phyloP scores from a whole-genome alignment of 2,113 vertebrate species.

The Chunga burmeisteri region DNA sequence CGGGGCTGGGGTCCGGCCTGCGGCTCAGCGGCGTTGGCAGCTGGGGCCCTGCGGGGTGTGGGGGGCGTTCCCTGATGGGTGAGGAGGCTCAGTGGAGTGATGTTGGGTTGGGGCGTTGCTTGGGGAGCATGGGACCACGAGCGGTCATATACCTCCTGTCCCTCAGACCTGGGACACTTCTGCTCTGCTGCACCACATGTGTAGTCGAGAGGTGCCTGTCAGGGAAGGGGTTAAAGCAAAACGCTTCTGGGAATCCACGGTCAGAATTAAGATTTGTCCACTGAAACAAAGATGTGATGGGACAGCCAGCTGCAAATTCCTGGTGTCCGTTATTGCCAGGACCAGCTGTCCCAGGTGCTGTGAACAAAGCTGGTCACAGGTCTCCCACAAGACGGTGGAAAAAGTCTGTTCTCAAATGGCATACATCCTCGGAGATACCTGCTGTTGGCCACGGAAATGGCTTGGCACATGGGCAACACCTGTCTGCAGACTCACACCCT shows the following conservation, averaged over 20 bases:
- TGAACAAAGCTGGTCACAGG: not conserved
- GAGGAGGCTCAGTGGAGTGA: rapidly evolving
- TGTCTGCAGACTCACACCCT: not conserved
- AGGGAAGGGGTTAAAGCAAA: not conserved
- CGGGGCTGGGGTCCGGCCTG: rapidly evolving
- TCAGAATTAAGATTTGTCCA: not conserved
- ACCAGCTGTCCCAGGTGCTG: not conserved
- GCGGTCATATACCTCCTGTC: rapidly evolving
- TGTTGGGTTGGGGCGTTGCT: not conserved
- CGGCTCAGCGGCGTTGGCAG: rapidly evolving
- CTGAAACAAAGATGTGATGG: not conserved
- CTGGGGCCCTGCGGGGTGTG: not conserved
- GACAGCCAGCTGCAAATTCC: too few species aligned
- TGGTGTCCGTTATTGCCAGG: not conserved
- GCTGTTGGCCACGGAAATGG: not conserved
- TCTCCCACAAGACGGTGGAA: too few species aligned
- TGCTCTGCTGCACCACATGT: rapidly evolving
- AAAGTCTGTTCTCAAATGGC: too few species aligned
- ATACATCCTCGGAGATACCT: rapidly evolving
- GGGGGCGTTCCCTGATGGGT: rapidly evolving
- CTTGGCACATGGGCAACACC: rapidly evolving
- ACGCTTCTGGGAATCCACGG: rapidly evolving
- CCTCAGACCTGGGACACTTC: not conserved
- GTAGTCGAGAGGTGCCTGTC: rapidly evolving
- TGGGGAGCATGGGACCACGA: rapidly evolving